phyloP scores from a whole-genome alignment of 2,113 vertebrate genomes.

The Larimichthys polyactis region DNA sequence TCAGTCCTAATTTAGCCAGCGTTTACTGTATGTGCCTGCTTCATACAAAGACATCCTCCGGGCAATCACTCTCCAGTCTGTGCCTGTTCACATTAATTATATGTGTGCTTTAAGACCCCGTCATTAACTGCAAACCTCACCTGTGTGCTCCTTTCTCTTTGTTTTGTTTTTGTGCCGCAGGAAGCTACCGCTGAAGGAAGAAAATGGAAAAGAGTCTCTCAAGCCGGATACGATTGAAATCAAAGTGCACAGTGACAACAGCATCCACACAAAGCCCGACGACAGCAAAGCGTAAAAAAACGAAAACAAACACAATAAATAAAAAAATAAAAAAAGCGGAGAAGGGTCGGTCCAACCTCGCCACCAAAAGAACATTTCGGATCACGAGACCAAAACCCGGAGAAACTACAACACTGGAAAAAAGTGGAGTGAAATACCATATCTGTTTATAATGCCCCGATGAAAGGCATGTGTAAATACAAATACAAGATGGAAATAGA shows the following conservation, averaged over 20 bases:
- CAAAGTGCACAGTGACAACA: slow-evolving; percentile 94
- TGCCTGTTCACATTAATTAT: slow-evolving; percentile 31
- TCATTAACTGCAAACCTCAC: slow-evolving; percentile 8
- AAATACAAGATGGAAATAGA: slow-evolving; percentile 69
- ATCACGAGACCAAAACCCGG: slow-evolving; percentile 89
- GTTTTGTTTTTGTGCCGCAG: slow-evolving; percentile 73
- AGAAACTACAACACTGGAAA: slow-evolving; percentile 68
- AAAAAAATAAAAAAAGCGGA: slow-evolving; percentile 87
- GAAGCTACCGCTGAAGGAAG: slow-evolving; percentile 98
- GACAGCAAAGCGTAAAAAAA: slow-evolving; percentile 93
- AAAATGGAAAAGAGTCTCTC: slow-evolving; percentile 97
- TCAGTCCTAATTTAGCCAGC: slow-evolving; percentile 30
- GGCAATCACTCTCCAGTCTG: slow-evolving; percentile 22
- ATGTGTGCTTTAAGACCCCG: slow-evolving; percentile 4
- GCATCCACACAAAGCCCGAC: slow-evolving; percentile 93
- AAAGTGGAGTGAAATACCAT: slow-evolving; percentile 78
- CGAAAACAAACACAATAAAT: background rate
- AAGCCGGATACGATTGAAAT: slow-evolving; percentile 97
- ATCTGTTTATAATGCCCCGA: slow-evolving; percentile 78
- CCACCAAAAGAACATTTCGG: slow-evolving; percentile 81
- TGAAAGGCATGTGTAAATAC: slow-evolving; percentile 82
- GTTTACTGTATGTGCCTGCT: slow-evolving; percentile 43
- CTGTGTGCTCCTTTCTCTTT: background rate
- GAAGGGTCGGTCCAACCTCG: slow-evolving; percentile 50
- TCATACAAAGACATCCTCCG: slow-evolving; percentile 33